Base-by-base conservation (phyloP, 1,140 invertebrate genomes). In the Centruroides sculpturatus region DNA sequence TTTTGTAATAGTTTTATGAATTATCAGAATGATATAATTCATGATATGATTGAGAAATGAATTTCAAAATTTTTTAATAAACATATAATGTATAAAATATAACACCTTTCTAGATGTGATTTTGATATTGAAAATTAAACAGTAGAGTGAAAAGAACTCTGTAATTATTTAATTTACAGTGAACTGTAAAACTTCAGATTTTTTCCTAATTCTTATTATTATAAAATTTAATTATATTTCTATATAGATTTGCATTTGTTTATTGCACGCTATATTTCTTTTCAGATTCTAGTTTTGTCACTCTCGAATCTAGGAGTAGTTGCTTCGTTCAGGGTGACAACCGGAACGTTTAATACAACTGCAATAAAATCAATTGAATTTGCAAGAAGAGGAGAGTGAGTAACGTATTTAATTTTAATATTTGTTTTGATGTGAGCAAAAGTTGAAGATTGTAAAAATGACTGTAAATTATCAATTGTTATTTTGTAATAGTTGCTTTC, bases 341-440 rank as follows among this genome's bases (percentile, higher is more conserved):
- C 91, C 57, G 89, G 89, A 23, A 90, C 89, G 46, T 86, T 91
- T 0, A 95, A 89, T 74, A 90, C 90, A 9, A 94, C 92, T 41
- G 90, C 93, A 23, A 89, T 99, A 5, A 97, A 95, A 75, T 96
- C 93, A 71, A 96, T 98, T 65, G 94, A 98, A 75, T 98, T 98
- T 82, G 90, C 94, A 9, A 79, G 93, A 57, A 81, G 93, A 66
- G 94, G 93, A 71, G 87, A 94, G 85, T 91, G 79, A 80, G 73
- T 71, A 12, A 47, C 7, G 8, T 47, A 54, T 23, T 23, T 23
- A 23, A 23, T 23, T 23, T 23, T 23, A 2, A 23, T 23, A 23
- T 23, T 23, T 36, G 10, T 66, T 56, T 64, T 55, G 6, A 50
- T 35, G 47, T 56, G 47, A 7, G 9, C 1, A 41, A 23, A 23